A percentile compares a stretch with the other conserved stretches of the same genome.
These are phyloP conservation scores for Xerus rutilus DNA, from an alignment of 2,797 vertebrate genomes.

Conservation along the genomic window DNA sequence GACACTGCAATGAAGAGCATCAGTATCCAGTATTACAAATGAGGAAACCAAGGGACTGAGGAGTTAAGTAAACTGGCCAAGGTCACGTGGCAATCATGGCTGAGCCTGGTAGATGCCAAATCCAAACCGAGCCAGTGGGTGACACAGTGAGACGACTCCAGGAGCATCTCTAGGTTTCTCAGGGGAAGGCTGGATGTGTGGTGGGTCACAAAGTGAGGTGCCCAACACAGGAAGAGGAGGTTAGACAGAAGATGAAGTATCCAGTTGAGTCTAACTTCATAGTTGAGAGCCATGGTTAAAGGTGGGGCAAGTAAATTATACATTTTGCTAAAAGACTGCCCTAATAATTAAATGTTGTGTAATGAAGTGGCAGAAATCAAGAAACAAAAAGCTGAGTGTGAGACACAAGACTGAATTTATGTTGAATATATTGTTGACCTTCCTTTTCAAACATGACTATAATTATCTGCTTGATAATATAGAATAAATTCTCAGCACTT, in stretches of 20 bases:
- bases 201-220: neutral
- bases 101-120: neutral
- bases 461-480: conserved; percentile 57
- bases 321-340: conserved; percentile 28
- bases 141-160: neutral
- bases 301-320: conserved; percentile 47
- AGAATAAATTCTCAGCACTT: conserved; percentile 50
- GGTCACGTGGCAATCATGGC: neutral
- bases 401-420: neutral
- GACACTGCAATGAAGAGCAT: neutral
- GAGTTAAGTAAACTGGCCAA: neutral
- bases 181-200: neutral
- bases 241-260: neutral
- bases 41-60: neutral
- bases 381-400: conserved; percentile 34
- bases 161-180: neutral
- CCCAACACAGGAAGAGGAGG: neutral
- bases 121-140: neutral
- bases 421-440: neutral
- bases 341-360: conserved; percentile 28
- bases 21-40: neutral
- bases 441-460: conserved; percentile 49
- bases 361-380: conserved; percentile 46
- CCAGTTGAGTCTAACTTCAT: neutral
- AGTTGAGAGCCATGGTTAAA: conserved; percentile 34